A percentile compares a stretch with the other conserved stretches of the same genome.
These are phyloP conservation scores for Pseudonaja textilis DNA, from an alignment of 2,113 vertebrate species.

Conservation along the genomic window DNA sequence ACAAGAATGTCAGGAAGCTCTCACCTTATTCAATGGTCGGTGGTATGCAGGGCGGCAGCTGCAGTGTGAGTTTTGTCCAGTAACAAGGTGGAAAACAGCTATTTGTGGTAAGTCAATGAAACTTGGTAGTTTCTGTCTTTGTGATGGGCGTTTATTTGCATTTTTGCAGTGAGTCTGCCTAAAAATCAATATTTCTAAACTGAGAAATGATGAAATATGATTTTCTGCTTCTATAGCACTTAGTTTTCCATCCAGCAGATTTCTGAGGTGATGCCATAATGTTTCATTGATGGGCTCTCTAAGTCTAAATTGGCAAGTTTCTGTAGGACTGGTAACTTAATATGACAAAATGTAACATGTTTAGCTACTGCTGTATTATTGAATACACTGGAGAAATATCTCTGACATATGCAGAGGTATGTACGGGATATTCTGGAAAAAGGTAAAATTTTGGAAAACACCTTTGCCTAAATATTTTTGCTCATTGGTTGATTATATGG, in stretches of 20 bases:
- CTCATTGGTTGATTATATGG: background rate
- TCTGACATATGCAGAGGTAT: background rate
- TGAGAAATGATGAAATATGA: background rate
- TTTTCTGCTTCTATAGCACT: background rate
- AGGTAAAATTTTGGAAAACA: background rate
- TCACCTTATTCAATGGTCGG: constrained; percentile 89
- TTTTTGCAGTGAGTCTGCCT: background rate
- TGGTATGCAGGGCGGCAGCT: constrained; percentile 96
- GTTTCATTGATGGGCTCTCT: background rate
- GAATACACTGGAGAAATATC: background rate
- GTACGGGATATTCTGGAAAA: background rate
- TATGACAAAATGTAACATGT: background rate
- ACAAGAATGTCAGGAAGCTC: constrained; percentile 88
- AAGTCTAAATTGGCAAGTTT: background rate
- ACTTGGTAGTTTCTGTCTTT: background rate
- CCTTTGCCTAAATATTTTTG: background rate
- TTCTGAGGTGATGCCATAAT: background rate
- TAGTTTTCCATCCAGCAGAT: background rate
- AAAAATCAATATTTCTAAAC: background rate
- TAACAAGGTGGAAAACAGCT: constrained; percentile 96
- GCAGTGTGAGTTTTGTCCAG: constrained; percentile 93
- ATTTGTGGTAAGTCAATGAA: constrained; percentile 85
- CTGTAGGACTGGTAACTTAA: background rate
- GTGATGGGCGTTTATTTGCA: background rate
- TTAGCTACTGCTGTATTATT: background rate